Percentiles rank a stretch among this genome's conserved stretches.
These are phyloP conservation scores for Diorhabda elongata DNA, from an alignment of 1,140 invertebrate species.

Conservation along the genomic window DNA sequence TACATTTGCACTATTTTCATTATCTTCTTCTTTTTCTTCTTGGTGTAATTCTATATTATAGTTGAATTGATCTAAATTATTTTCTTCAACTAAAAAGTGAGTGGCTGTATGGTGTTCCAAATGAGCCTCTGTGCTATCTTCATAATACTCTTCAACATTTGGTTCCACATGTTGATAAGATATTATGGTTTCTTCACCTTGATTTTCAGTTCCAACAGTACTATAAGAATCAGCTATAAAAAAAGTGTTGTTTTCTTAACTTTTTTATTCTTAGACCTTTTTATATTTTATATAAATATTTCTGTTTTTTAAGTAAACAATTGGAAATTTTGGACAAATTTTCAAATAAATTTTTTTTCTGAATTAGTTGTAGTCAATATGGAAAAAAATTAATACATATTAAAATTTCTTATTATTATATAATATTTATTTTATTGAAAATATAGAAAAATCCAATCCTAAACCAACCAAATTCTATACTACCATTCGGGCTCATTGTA, in stretches of 20 bases:
- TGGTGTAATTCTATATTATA: not conserved
- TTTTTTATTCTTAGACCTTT: too few species aligned
- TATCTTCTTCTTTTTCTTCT: constrained; percentile 1
- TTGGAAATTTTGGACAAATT: too few species aligned
- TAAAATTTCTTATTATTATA: too few species aligned
- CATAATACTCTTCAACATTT: not conserved
- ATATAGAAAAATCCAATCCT: too few species aligned
- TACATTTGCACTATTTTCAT: constrained; percentile 7
- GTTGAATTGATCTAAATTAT: not conserved
- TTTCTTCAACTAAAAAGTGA: not conserved
- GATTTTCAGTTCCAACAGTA: not conserved
- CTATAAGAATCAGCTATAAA: not conserved
- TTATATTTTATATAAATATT: too few species aligned
- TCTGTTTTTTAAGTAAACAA: too few species aligned
- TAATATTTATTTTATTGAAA: too few species aligned
- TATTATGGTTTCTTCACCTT: not conserved
- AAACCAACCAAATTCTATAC: too few species aligned
- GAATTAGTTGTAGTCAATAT: too few species aligned
- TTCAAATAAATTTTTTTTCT: too few species aligned
- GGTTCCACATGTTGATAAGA: not conserved
- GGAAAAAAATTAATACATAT: too few species aligned
- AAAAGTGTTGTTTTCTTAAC: not conserved
- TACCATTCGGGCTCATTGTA: too few species aligned
- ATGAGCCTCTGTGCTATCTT: not conserved
- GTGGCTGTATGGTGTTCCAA: not conserved